Conservation (phyloP, 2,113 vertebrate species). For the Pterocles gutturalis region DNA sequence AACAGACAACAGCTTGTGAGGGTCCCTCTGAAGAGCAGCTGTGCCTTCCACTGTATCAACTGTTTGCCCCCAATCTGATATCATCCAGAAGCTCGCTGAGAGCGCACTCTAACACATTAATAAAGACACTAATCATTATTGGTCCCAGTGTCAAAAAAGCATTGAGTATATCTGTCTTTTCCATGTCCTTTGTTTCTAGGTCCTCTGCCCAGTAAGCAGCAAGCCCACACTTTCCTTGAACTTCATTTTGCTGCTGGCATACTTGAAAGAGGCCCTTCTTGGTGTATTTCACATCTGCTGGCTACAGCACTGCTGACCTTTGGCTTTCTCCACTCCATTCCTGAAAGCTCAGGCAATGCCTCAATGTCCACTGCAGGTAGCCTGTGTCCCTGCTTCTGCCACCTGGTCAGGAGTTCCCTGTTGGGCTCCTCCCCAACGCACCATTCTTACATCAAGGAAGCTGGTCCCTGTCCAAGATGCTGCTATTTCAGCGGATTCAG, state of each 20-base stretch:
- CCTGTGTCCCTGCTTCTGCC: neutral
- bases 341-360: neutral
- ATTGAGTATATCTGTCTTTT: neutral
- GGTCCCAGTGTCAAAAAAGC: neutral
- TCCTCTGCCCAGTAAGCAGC: neutral
- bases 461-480: neutral
- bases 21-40: neutral
- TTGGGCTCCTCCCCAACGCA: neutral
- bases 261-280: neutral
- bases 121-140: neutral
- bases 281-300: neutral
- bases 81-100: fast-evolving
- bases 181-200: neutral
- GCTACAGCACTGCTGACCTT: neutral
- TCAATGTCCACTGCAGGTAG: neutral
- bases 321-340: neutral
- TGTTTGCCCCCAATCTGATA: neutral
- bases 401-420: neutral
- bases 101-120: neutral
- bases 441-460: neutral
- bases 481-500: neutral
- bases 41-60: neutral
- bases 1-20: neutral
- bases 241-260: neutral
- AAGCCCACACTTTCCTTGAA: neutral